Conservation (phyloP, 2,888 invertebrate species). For the Meloe dianella region DNA sequence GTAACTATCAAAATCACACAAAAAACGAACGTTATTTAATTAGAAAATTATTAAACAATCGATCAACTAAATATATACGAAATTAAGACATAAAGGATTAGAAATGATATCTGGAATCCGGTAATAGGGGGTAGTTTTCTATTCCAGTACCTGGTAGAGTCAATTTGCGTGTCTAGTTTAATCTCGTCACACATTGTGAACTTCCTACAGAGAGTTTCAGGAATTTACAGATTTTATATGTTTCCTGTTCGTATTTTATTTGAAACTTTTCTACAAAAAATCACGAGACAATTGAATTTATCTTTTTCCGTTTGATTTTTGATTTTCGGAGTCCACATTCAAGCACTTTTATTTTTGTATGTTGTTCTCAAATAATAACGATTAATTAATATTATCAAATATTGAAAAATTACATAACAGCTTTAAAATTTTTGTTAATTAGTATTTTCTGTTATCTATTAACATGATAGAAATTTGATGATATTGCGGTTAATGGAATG, state of each 20-base stretch:
- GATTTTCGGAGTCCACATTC: no score
- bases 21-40: no score
- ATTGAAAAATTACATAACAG: conserved; percentile 17
- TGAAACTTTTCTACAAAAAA: background rate
- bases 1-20: conserved; percentile 55
- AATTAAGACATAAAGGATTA: conserved; percentile 9
- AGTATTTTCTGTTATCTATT: conserved; percentile 17
- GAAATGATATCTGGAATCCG: conserved; percentile 17
- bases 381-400: no score
- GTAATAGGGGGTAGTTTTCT: conserved; percentile 13
- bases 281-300: conserved; percentile 21
- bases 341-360: no score
- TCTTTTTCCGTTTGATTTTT: no score
- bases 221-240: conserved; percentile 25
- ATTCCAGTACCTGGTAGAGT: conserved; percentile 29
- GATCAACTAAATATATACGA: background rate
- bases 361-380: no score
- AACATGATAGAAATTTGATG: background rate
- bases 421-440: conserved; percentile 19
- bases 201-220: conserved; percentile 8
- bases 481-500: background rate
- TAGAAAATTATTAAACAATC: conserved; percentile 24
- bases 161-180: conserved; percentile 28
- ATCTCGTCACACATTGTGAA: conserved; percentile 15
- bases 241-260: conserved; percentile 11